phyloP scores from a whole-genome alignment of 2,888 invertebrate species.

The Sminthurides aquaticus region DNA sequence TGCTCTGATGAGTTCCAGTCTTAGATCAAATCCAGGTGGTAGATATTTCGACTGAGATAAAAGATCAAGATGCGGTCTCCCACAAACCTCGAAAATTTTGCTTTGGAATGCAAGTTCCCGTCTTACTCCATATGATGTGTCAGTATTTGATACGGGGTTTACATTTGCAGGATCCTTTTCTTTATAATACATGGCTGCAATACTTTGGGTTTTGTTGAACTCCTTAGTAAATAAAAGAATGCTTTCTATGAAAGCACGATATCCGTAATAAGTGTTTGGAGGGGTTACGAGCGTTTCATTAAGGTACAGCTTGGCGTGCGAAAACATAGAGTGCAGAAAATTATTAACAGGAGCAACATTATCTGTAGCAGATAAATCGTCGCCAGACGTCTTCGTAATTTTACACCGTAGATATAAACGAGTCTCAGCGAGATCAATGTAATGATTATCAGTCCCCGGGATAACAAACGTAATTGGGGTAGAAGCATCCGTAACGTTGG shows the following conservation, averaged over 20 bases:
- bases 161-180: conserved; percentile 17
- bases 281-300: conserved; percentile 5
- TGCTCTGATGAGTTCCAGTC: conserved; percentile 15
- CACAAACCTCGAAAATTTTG: conserved; percentile 26
- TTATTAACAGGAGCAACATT: background rate
- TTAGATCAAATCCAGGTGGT: conserved; percentile 25
- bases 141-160: background rate
- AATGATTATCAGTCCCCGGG: background rate
- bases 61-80: conserved; percentile 22
- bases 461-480: background rate
- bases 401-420: background rate
- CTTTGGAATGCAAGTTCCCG: conserved; percentile 12
- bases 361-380: background rate
- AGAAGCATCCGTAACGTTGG: background rate
- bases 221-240: conserved; percentile 10
- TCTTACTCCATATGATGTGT: conserved; percentile 2
- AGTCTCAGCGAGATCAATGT: background rate
- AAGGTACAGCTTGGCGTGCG: background rate
- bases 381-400: background rate
- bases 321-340: background rate
- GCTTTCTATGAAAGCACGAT: conserved; percentile 21
- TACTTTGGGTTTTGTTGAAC: conserved; percentile 2
- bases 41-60: conserved; percentile 21
- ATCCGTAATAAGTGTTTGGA: conserved; percentile 17
- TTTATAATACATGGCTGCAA: conserved; percentile 18